These are phyloP conservation scores for Cephalophus harveyi DNA, from an alignment of 2,113 vertebrate genomes.

Conservation along the genomic window DNA sequence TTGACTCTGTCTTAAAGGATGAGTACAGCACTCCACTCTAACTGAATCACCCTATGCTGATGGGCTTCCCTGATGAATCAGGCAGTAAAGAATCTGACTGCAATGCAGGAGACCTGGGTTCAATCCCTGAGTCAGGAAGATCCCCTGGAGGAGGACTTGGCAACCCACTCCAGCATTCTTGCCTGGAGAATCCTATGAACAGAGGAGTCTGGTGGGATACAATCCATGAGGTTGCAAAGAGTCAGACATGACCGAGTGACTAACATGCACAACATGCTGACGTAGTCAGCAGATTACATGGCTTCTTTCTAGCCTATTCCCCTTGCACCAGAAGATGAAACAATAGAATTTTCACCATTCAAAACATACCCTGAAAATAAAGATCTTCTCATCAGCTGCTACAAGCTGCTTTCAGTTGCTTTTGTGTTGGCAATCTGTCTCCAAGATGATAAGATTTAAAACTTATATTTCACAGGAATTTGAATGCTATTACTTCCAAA, in stretches of 20 bases:
- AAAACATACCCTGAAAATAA: neutral
- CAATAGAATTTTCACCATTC: neutral
- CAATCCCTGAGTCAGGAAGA: rapidly evolving
- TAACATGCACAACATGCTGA: neutral
- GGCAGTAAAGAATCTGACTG: neutral
- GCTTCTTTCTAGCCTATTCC: neutral
- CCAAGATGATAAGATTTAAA: neutral
- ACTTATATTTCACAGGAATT: neutral
- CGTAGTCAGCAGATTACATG: rapidly evolving
- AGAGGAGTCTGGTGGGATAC: neutral
- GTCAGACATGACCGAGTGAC: neutral
- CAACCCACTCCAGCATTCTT: neutral
- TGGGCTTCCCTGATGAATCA: neutral
- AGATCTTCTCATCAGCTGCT: neutral
- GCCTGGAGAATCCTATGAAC: neutral
- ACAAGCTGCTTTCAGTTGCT: neutral
- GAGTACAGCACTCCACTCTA: neutral
- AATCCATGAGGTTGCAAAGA: neutral
- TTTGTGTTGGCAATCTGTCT: neutral
- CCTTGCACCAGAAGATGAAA: neutral
- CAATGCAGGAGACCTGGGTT: neutral
- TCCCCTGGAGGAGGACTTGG: neutral
- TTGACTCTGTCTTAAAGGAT: neutral
- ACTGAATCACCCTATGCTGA: neutral
- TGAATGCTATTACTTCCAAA: neutral